Base-by-base conservation (phyloP, 2,113 vertebrate species). In the Pituophis catenifer region DNA sequence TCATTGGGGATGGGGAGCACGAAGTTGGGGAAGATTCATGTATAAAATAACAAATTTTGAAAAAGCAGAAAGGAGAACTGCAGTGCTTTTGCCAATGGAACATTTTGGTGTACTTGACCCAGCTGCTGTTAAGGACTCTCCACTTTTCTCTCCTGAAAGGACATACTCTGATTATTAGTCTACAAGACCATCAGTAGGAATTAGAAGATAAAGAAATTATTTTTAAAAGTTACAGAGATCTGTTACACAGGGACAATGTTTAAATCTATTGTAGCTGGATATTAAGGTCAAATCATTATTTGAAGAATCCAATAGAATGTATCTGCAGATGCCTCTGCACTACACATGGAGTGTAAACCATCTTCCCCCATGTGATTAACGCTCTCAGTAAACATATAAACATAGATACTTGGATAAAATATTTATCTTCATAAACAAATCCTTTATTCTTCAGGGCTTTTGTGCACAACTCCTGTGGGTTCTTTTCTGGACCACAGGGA, bases 231-330 rank as follows among this genome's bases (percentile, higher is more conserved):
- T 92, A 52, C 58, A 95, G 90, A 92, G 95, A 89, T 96, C 89
- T 95, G 91, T 93, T 92, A 94, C 94, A 95, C 90, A 92, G 94
- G 91, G 95, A 92, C 86, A 85, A 23, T 93, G 93, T 96, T 96
- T 97, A 96, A 96, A 96, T 97, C 95, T 95, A 94, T 88, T 96
- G 95, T 94, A 96, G 95, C 95, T 97, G 95, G 95, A 96, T 97
- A 97, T 95, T 96, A 96, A 95, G 97, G 95, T 96, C 94, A 94
- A 96, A 94, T 95, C 9, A 55, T 95, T 97, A 98, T 97, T 97
- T 97, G 96, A 97, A 96, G 94, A 97, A 97, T 95, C 94, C 92
- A 95, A 95, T 95, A 97, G 97, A 98, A 96, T 91, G 94, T 50
- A 53, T 95, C 94, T 94, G 93, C 26, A 58, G 13, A 94, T 94